Conservation (phyloP, 2,797 vertebrate species). For the Catharus ustulatus region DNA sequence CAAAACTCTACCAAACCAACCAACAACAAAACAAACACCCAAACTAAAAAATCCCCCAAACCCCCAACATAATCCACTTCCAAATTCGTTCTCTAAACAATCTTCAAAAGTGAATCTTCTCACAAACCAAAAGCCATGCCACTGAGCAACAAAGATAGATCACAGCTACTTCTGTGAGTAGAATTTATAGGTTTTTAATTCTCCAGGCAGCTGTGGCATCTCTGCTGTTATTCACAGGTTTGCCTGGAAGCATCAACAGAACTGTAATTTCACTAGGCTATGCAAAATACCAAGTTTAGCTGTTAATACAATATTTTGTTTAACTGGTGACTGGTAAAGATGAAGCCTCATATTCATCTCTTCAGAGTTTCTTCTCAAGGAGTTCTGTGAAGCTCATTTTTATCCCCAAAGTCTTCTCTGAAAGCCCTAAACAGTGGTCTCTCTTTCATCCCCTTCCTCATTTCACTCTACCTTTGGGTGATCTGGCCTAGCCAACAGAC, state of each 20-base stretch:
- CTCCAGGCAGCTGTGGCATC: neutral
- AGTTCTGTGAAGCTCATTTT: neutral
- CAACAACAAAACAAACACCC: neutral
- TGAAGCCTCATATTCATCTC: neutral
- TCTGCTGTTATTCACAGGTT: neutral
- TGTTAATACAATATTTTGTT: neutral
- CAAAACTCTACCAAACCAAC: neutral
- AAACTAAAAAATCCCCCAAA: rapidly evolving
- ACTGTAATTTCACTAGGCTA: neutral
- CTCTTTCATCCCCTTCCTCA: neutral
- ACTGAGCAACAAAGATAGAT: neutral
- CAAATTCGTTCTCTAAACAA: neutral
- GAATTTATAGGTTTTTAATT: neutral
- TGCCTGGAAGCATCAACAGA: neutral
- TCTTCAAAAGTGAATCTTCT: neutral
- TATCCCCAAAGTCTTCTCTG: neutral
- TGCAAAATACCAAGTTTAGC: neutral
- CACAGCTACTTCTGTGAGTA: neutral
- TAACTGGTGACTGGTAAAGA: neutral
- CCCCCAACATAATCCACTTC: neutral
- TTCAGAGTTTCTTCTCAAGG: neutral
- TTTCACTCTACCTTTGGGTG: neutral
- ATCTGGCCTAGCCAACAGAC: neutral
- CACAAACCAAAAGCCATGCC: neutral
- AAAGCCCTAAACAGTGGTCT: neutral